These are phyloP conservation scores for Dendroctonus valens DNA, from an alignment of 1,140 invertebrate species.

Conservation along the genomic window DNA sequence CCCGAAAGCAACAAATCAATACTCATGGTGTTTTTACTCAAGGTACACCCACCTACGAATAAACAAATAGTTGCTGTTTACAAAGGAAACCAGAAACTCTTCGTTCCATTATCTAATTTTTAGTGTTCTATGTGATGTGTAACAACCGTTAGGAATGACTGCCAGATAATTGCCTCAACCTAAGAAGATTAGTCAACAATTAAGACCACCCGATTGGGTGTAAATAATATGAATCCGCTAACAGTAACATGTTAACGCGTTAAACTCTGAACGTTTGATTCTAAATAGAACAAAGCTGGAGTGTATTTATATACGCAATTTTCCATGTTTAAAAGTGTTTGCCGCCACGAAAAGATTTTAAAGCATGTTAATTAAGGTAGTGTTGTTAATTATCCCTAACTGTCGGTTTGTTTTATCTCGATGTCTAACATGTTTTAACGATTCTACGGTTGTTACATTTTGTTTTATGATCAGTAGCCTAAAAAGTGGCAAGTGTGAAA, in stretches of 20 bases:
- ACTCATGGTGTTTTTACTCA: too few relatives aligned
- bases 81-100: too few relatives aligned
- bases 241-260: slow-evolving; percentile 13
- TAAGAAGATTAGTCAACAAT: slow-evolving; percentile 14
- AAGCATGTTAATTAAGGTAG: slow-evolving; percentile 37
- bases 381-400: slow-evolving; percentile 38
- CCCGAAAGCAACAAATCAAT: too few relatives aligned
- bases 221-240: slow-evolving; percentile 2
- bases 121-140: too few relatives aligned
- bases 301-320: slow-evolving; percentile 34
- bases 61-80: too few relatives aligned
- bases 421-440: slow-evolving; percentile 15
- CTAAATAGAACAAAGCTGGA: slow-evolving; percentile 34
- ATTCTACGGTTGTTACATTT: slow-evolving; percentile 18
- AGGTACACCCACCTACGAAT: too few relatives aligned
- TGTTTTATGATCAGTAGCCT: slow-evolving; percentile 17
- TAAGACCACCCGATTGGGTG: slow-evolving; percentile 10
- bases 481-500: slow-evolving; percentile 19
- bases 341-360: slow-evolving; percentile 35
- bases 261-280: slow-evolving; percentile 22
- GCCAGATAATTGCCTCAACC: slow-evolving; percentile 10
- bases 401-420: slow-evolving; percentile 34
- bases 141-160: slow-evolving; percentile 5
- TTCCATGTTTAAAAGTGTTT: slow-evolving; percentile 32
- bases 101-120: too few relatives aligned